Percentiles rank a stretch among this genome's conserved stretches.
phyloP scores from a whole-genome alignment of 2,888 invertebrate species.

The Brenthis daphne region DNA sequence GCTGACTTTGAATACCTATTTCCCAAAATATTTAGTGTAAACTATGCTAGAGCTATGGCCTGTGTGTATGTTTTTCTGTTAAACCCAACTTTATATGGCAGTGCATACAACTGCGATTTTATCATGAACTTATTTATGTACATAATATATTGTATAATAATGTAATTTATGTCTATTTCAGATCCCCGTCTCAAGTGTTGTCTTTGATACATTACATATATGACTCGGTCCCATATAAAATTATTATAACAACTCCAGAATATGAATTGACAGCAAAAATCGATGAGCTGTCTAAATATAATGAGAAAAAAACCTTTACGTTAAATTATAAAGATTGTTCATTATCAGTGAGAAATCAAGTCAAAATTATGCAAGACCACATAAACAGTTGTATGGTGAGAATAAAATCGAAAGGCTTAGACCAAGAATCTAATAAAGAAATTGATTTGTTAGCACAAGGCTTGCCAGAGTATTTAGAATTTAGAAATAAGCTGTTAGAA shows the following conservation, averaged over 20 bases:
- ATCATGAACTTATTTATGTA: no score
- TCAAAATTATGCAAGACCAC: conserved; percentile 53
- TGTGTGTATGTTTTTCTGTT: no score
- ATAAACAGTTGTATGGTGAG: conserved; percentile 59
- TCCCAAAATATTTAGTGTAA: no score
- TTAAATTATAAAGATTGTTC: conserved; percentile 49
- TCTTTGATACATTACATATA: conserved; percentile 68
- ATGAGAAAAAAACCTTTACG: conserved; percentile 42
- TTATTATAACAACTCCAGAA: conserved; percentile 56
- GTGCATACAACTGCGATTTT: no score
- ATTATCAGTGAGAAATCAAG: conserved; percentile 54
- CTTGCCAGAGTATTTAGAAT: conserved; percentile 48
- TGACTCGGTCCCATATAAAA: conserved; percentile 59
- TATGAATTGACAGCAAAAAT: conserved; percentile 51
- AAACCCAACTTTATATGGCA: no score
- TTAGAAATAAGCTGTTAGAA: conserved; percentile 52
- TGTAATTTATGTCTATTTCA: conserved; percentile 49
- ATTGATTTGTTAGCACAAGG: conserved; percentile 62
- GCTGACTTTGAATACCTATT: no score
- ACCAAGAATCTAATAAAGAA: conserved; percentile 48
- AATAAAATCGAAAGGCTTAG: conserved; percentile 47
- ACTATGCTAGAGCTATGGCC: no score
- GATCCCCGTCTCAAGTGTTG: conserved; percentile 60
- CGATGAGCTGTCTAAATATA: conserved; percentile 44
- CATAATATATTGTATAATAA: background rate